Evolutionary conservation across 2,888 invertebrate genomes (phyloP), one percentile per base, ranked within the genome.

Genomic region (Epistrophe eligans): DNA sequence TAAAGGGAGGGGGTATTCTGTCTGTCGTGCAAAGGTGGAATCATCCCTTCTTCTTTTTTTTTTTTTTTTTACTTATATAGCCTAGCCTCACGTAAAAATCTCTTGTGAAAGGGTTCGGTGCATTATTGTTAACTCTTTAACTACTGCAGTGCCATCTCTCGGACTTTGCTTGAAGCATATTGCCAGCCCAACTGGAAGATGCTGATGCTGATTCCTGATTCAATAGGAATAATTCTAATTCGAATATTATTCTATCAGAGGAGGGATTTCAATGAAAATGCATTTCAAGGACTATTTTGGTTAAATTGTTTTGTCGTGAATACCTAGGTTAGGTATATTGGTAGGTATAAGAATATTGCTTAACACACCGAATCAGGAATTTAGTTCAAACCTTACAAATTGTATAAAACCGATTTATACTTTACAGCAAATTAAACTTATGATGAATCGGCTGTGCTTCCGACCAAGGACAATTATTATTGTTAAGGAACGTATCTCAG

Each of bases 371-470:
- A 62, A 72, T 55, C 28, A 60, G 38, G 64, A 28, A 8, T 10
- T 24, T 24, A 52, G 24, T 50, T 19, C 11, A 4, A 19, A 17
- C 9, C 9, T 24, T 50, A 52, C 2, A 52, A 1, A 32, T 24
- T n/a, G 15, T 70, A 40, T 2, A 40, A 48, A 35, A 50, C 35
- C 50, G 48, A 79, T 85, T 81, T 74, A n/a, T n/a, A 52, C 57
- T 85, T 82, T 71, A 74, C 83, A 87, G 87, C 71, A 87, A 87
- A 87, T 87, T 87, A 72, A 87, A 87, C 83, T 83, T 82, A 83
- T 83, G 87, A 87, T 87, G 79, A 79, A 87, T 76, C 83, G 79
- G 71, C 76, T 62, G 60, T 79, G 66, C 72, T 87, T 87, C 87
- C 83, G 87, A 83, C 71, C 72, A 72, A 76, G 64, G 66, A 87